A percentile compares a stretch with the other conserved stretches of the same genome.
Conservation (phyloP, 2,888 invertebrate species). For the Eupithecia subfuscata region DNA sequence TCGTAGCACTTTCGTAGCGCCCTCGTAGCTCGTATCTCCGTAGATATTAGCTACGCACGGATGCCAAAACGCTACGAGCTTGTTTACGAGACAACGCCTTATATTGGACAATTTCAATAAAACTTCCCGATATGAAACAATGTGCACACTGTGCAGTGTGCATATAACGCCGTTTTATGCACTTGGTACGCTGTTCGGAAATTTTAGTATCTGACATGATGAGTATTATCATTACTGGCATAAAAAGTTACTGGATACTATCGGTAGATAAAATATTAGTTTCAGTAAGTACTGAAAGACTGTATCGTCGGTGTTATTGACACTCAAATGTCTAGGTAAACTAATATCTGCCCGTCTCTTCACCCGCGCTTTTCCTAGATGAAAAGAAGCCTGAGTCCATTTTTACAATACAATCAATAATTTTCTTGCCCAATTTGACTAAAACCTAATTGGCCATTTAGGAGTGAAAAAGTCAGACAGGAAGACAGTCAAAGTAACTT, state of each 20-base stretch:
- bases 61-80: slow-evolving; percentile 32
- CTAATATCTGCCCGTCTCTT: too few species aligned
- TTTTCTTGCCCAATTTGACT: not conserved
- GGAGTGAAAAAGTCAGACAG: too few species aligned
- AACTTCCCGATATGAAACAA: slow-evolving; percentile 23
- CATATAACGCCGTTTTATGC: not conserved
- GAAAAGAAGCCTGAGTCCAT: not conserved
- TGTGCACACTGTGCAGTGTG: not conserved
- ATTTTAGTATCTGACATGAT: not conserved
- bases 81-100: slow-evolving; percentile 28
- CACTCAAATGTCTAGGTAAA: not conserved
- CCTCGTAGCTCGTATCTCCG: slow-evolving; percentile 27
- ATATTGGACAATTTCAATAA: slow-evolving; percentile 27
- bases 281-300: not conserved
- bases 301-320: not conserved
- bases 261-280: not conserved
- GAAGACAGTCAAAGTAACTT: too few species aligned
- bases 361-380: not conserved
- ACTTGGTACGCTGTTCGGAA: not conserved
- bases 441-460: not conserved
- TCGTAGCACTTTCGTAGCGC: slow-evolving; percentile 16
- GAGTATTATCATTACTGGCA: not conserved
- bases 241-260: not conserved
- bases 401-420: not conserved
- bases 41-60: slow-evolving; percentile 36